Percentiles rank a stretch among this genome's conserved stretches.
Conservation (phyloP, 92 coral and sea anemone genomes). For the Parazoanthus darwini region DNA sequence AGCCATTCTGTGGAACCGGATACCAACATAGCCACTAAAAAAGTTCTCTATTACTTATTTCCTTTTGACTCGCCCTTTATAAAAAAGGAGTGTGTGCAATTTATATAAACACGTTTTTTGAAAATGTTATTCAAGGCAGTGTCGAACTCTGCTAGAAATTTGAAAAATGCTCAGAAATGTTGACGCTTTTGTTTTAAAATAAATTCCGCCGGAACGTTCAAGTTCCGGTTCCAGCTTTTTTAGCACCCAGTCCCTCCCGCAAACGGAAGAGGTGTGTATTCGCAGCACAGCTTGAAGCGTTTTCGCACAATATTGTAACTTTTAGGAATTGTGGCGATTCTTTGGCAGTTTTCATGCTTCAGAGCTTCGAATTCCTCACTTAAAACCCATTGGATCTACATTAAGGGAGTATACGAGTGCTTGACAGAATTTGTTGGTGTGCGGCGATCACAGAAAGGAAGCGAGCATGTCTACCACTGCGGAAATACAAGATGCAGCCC, state of each 20-base stretch:
- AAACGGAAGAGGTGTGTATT: constrained; percentile 6
- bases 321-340: not conserved
- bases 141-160: too few species aligned
- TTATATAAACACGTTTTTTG: too few species aligned
- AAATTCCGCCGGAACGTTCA: not conserved
- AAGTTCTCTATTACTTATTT: too few species aligned
- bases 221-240: not conserved
- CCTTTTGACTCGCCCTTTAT: too few species aligned
- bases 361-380: not conserved
- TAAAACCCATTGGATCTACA: not conserved
- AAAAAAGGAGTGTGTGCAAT: too few species aligned
- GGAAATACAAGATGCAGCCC: constrained; percentile 50
- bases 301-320: not conserved
- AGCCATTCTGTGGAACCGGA: too few species aligned
- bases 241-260: constrained; percentile 6
- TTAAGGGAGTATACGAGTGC: not conserved
- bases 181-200: too few species aligned
- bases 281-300: not conserved
- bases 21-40: too few species aligned
- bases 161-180: too few species aligned
- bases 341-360: not conserved
- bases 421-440: not conserved
- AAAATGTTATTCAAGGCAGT: too few species aligned
- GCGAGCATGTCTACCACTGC: constrained; percentile 74
- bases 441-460: not conserved